phyloP scores from a whole-genome alignment of 2,797 vertebrate genomes.

The Varecia variegata region DNA sequence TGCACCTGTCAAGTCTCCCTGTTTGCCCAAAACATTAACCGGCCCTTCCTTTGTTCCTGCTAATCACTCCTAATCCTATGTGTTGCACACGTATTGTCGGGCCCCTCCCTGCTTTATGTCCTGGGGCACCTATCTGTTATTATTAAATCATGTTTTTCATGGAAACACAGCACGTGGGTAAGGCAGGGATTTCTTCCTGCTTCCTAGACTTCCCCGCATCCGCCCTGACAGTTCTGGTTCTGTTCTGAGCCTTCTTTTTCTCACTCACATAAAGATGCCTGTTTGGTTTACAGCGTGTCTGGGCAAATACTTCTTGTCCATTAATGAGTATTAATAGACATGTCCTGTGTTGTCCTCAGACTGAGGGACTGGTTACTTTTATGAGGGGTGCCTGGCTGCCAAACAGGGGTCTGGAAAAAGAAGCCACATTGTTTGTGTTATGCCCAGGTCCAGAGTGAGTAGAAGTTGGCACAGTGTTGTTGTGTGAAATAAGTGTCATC shows the following conservation, averaged over 20 bases:
- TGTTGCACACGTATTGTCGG: too few species aligned
- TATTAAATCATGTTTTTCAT: conserved; percentile 25
- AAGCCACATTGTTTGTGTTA: neutral
- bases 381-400: neutral
- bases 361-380: neutral
- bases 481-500: neutral
- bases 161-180: neutral
- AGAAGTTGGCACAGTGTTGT: neutral
- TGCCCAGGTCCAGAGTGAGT: neutral
- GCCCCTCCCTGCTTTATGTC: neutral
- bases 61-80: conserved; percentile 24
- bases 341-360: neutral
- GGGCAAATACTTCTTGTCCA: neutral
- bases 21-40: conserved; percentile 53
- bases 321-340: neutral
- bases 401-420: neutral
- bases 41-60: conserved; percentile 23
- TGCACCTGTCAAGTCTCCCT: conserved; percentile 22
- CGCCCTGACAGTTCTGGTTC: rapidly evolving
- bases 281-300: neutral
- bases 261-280: neutral
- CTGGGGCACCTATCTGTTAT: neutral
- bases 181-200: neutral
- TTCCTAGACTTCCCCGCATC: neutral
- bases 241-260: neutral